Base-by-base conservation (phyloP, 2,888 invertebrate species). In the Phyllotreta striolata region DNA sequence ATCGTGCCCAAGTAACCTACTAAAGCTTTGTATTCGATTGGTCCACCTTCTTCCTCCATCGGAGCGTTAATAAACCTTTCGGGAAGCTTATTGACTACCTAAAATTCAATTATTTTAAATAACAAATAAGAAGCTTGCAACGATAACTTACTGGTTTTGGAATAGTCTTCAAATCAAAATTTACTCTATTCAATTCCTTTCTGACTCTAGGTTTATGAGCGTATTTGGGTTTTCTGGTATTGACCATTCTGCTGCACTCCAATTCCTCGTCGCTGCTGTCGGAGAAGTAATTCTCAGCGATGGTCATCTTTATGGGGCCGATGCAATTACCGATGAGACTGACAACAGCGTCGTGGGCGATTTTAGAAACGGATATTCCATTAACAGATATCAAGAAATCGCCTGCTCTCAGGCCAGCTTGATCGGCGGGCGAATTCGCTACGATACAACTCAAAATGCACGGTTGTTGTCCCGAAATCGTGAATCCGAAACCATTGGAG, bases 1-100 rank as follows among this genome's bases (percentile, higher is more conserved):
- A 98, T 95, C 1, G 97, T 96, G 14, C 97, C 97, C 52, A 98
- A 85, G 81, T 98, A 98, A 0, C 96, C 96, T 0, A 98, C 95
- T 1, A 98, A 88, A 0, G 92, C 93, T 71, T 92, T 88, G 76
- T 91, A 92, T 67, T 92, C 92, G 6, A 92, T 85, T 0, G 88
- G 84, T 78, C 84, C 81, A 37, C 76, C 78, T 76, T 84, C 63
- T 80, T 84, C 78, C 60, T 80, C 80, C 69, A 77, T 72, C 3
- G 77, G 73, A 14, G 68, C 63, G 57, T 70, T 73, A 46, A 72
- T 52, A 13, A 63, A 39, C 41, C 66, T 64, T 35, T 63, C 62
- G 14, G 55, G 55, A 46, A 52, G n/a, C 34, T 49, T 49, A 35
- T 35, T 49, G 8, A 4, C 35, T 14, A 49, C n/a, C 49, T 49